Conservation (phyloP, 1,140 invertebrate species). For the Macrostomum lignano region DNA sequence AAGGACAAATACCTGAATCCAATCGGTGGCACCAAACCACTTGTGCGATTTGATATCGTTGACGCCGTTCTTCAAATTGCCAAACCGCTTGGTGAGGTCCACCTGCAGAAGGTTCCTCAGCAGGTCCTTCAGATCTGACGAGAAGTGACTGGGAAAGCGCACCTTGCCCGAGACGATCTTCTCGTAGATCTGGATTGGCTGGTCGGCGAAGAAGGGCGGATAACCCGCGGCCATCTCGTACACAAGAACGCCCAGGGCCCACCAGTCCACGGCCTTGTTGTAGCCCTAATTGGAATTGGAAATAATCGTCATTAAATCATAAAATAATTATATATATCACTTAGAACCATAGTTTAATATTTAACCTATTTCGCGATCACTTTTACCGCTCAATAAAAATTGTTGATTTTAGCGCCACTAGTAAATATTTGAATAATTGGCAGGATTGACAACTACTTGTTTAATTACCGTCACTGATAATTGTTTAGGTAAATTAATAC, state of each 20-base stretch:
- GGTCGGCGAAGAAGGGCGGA: conserved; percentile 30
- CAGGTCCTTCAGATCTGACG: conserved; percentile 67
- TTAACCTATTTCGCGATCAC: too few species aligned
- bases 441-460: too few species aligned
- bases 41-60: conserved; percentile 97
- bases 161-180: conserved; percentile 39
- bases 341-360: too few species aligned
- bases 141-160: conserved; percentile 41
- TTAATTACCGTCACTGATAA: too few species aligned
- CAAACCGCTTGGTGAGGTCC: conserved; percentile 86
- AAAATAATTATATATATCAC: too few species aligned
- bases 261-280: conserved; percentile 80
- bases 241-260: conserved; percentile 58
- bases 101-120: conserved; percentile 83
- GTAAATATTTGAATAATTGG: too few species aligned
- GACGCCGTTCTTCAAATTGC: conserved; percentile 89
- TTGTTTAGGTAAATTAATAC: too few species aligned
- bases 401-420: too few species aligned
- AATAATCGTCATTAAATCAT: too few species aligned
- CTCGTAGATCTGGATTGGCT: conserved; percentile 48
- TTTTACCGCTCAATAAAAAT: too few species aligned
- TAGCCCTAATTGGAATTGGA: too few species aligned
- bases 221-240: conserved; percentile 37
- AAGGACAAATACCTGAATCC: conserved; percentile 95
- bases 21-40: conserved; percentile 91